Evolutionary conservation across 2,113 vertebrate genomes (phyloP).

Genomic region (Spea multiplicata): DNA sequence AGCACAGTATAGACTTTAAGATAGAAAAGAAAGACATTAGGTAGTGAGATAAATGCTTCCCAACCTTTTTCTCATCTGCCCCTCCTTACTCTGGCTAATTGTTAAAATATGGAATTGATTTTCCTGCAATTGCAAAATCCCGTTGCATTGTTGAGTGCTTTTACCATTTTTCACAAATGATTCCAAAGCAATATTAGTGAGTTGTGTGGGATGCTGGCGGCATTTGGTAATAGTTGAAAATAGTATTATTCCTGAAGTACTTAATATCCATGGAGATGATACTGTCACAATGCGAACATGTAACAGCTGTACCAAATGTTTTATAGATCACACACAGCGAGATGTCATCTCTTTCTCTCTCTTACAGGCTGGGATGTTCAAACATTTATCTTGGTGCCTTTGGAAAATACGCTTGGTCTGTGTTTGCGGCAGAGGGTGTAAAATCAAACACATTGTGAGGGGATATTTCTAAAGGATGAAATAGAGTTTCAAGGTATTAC

Average conservation of each 20-base stretch:
- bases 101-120: neutral
- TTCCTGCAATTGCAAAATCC: neutral
- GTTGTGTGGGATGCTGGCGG: neutral
- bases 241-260: neutral
- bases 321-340: neutral
- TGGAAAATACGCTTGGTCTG: neutral
- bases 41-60: too few species aligned
- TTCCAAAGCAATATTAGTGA: neutral
- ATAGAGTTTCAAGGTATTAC: neutral
- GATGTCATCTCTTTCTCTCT: neutral
- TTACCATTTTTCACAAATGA: neutral
- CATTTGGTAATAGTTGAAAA: neutral
- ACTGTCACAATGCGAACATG: neutral
- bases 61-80: too few species aligned
- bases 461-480: neutral
- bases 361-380: neutral
- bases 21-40: too few species aligned
- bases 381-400: neutral
- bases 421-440: neutral
- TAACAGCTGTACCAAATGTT: slow-evolving; percentile 12
- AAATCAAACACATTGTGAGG: neutral
- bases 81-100: too few species aligned
- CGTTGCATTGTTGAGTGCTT: neutral
- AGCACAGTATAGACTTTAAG: too few species aligned
- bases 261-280: neutral